phyloP scores from a whole-genome alignment of 2,113 vertebrate genomes.

The Neolamprologus sp. region DNA sequence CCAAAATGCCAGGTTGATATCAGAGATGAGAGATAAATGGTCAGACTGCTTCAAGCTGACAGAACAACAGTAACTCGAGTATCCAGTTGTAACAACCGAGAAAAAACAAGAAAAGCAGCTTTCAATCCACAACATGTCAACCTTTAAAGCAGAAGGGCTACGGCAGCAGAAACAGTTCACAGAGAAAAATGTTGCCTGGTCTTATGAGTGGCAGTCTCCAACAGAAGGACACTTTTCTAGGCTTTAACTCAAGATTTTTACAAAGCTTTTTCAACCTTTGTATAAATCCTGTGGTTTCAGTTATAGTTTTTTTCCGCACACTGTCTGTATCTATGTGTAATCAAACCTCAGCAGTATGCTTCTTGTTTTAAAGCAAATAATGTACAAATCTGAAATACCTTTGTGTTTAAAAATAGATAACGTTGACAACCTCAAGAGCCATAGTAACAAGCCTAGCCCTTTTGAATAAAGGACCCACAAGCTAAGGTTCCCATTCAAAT shows the following conservation, averaged over 20 bases:
- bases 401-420: not conserved
- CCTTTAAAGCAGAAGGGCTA: not conserved
- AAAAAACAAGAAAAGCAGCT: accelerated
- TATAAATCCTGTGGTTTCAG: not conserved
- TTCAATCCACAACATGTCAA: not conserved
- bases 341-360: not conserved
- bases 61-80: not conserved
- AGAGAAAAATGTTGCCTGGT: not conserved
- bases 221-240: not conserved
- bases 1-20: not conserved
- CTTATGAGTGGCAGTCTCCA: not conserved
- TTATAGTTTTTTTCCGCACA: not conserved
- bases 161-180: not conserved
- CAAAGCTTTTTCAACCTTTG: not conserved
- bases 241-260: not conserved
- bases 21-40: not conserved
- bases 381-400: not conserved
- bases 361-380: not conserved
- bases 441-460: not conserved
- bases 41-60: not conserved
- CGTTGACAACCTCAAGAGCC: no score
- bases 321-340: not conserved
- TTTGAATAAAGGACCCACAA: not conserved
- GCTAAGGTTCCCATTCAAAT: not conserved
- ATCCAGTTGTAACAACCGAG: not conserved